Base-by-base conservation (phyloP, 2,113 vertebrate genomes). In the Syngnathus scovelli region DNA sequence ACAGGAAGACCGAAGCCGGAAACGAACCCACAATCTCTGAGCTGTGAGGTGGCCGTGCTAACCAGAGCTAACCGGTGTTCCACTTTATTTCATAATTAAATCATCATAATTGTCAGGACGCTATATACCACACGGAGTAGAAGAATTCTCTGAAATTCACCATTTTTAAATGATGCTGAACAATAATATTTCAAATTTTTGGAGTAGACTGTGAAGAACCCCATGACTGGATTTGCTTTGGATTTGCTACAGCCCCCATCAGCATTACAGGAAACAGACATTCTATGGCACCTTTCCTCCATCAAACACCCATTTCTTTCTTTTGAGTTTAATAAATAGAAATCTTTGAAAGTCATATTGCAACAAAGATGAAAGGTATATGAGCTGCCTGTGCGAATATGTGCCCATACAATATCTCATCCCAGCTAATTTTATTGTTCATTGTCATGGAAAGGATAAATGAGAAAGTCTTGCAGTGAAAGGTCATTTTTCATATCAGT, bases 401-500 rank as follows among this genome's bases (percentile, higher is more conserved):
- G 67, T 74, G 65, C 38, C 55, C 51, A 44, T 65, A 70, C 68
- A 71, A 78, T 83, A 79, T 74, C 74, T 77, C 66, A 68, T 66
- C 39, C 36, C 61, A 68, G 63, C 77, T 62, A 78, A 82, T 78
- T 82, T 77, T 83, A 86, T 76, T 86, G 79, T 83, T 79, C 76
- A 65, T 75, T 70, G 76, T 77, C 69, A 71, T 61, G 38, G 56
- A 66, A 55, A 72, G 66, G 56, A 83, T 71, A 66, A 75, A 86
- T 78, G 74, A 79, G 76, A 71, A 41, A 70, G 68, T 39, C 60
- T 49, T 38, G 54, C 58, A 61, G 58, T 54, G 69, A 81, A 68
- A 83, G 76, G 83, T 76, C 71, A 78, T 85, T 79, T 83, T 75
- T 85, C 82, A 83, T 77, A 67, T 77, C 71, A 68, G 68, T 73